Evolutionary conservation across 2,797 vertebrate species (phyloP).

Genomic region (Oreonectes daqikongensis): DNA sequence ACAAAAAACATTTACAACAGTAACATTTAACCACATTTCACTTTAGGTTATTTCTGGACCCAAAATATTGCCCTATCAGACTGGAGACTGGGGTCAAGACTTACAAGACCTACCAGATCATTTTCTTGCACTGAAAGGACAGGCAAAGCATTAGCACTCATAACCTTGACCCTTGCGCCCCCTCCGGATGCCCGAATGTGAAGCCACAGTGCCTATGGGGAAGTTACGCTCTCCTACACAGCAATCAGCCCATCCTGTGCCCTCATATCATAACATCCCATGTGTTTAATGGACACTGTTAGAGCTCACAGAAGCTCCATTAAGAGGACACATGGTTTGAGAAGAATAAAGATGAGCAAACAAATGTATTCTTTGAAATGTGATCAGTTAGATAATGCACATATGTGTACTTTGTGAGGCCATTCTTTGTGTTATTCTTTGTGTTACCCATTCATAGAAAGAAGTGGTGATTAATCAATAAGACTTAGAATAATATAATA

Average conservation of each 20-base stretch:
- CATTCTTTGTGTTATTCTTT: neutral
- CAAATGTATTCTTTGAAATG: neutral
- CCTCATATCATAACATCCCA: slow-evolving; percentile 20
- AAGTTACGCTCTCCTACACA: slow-evolving; percentile 42
- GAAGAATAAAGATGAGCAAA: neutral
- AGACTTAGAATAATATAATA: too few species aligned
- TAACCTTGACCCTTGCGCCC: slow-evolving; percentile 4
- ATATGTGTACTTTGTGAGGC: neutral
- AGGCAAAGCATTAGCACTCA: slow-evolving; percentile 31
- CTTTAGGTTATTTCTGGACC: neutral
- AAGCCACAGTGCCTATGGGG: slow-evolving; percentile 12
- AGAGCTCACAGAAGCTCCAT: neutral
- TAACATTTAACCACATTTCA: neutral
- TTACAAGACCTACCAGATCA: slow-evolving; percentile 7
- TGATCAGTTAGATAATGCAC: too few species aligned
- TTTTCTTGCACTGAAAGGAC: slow-evolving; percentile 33
- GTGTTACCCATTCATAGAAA: neutral
- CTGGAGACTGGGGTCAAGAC: slow-evolving; percentile 22
- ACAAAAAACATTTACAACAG: neutral
- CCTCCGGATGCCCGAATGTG: slow-evolving; percentile 12
- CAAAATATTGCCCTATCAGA: slow-evolving; percentile 44
- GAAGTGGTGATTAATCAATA: neutral
- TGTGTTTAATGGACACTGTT: slow-evolving; percentile 3
- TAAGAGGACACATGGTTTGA: neutral
- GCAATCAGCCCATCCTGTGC: slow-evolving; percentile 36